Evolutionary conservation across 92 coral and sea anemone species (phyloP), one percentile per base, ranked within the genome.

Genomic region (Zoanthus solanderi): DNA sequence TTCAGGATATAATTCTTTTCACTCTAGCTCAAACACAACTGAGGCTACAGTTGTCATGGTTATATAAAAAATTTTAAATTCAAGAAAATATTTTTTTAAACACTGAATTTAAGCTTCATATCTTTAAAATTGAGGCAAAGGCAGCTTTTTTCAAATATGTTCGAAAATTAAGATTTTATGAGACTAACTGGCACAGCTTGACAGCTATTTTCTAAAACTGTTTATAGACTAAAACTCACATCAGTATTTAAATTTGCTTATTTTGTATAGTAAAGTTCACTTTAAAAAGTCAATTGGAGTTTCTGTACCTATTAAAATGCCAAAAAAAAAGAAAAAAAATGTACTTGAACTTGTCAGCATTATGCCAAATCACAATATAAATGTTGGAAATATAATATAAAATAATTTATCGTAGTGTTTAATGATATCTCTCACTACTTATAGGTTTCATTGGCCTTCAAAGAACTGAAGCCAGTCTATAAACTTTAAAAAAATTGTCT

Each of bases 401-500:
- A 9, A 71, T 71, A 71, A 71, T 18, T 71, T 71, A 71, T 71
- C 50, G 9, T 71, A 34, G 76, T 31, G 76, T 71, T 71, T 71
- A 71, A 71, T 71, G 47, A 37, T 71, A 71, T 71, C 76, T 71
- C 50, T 71, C 29, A 34, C 76, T 71, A 71, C 37, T 71, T 71
- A 71, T 71, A 71, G 76, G 50, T 5, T 8, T 71, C 8, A 34
- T 71, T 71, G 76, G 76, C 76, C 76, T 71, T 71, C 76, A 71
- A 71, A 13, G 76, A 71, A 71, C 76, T 71, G 76, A 53, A 71
- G 50, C 52, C 76, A 71, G 76, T 71, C 45, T 71, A 71, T 71
- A 71, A 71, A 71, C 17, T 3, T 71, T 71, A 30, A 71, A 71
- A 71, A 71, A 71, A 34, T 32, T 71, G 76, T 71, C 76, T 71